These are phyloP conservation scores for Danio kyathit DNA, from an alignment of 2,797 vertebrate genomes.

Conservation along the genomic window DNA sequence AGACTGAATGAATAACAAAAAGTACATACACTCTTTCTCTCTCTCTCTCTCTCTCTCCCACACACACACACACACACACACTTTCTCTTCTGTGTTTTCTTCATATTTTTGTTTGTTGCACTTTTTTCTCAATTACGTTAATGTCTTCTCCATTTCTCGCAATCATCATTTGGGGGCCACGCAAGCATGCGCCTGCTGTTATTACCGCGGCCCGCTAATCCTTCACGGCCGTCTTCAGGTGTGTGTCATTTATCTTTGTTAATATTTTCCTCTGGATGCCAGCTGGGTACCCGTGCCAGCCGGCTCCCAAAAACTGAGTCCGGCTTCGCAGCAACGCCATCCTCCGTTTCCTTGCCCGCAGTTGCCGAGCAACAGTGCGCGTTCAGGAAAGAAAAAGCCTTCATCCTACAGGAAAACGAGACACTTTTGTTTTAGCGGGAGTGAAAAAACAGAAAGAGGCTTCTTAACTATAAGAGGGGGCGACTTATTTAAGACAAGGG, in stretches of 20 bases:
- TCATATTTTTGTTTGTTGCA: slow-evolving; percentile 53
- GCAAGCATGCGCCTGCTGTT: slow-evolving; percentile 65
- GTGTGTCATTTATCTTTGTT: slow-evolving; percentile 82
- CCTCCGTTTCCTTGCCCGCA: slow-evolving; percentile 17
- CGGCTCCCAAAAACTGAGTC: slow-evolving; percentile 64
- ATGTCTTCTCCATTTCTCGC: slow-evolving; percentile 63
- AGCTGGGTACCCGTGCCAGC: slow-evolving; percentile 79
- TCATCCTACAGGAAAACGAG: slow-evolving; percentile 75
- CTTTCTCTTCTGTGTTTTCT: neutral
- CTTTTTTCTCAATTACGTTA: slow-evolving; percentile 65
- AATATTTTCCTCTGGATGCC: slow-evolving; percentile 78
- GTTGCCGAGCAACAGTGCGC: slow-evolving; percentile 75
- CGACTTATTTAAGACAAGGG: slow-evolving; percentile 95
- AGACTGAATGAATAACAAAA: no score
- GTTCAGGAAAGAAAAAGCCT: slow-evolving; percentile 55
- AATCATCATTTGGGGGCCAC: slow-evolving; percentile 67
- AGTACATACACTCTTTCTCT: no score
- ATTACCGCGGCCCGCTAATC: slow-evolving; percentile 64
- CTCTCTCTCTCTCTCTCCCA: no score
- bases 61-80: no score
- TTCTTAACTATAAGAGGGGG: slow-evolving; percentile 66
- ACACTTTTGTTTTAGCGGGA: slow-evolving; percentile 82
- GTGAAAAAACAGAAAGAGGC: slow-evolving; percentile 48
- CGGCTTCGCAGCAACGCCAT: no score
- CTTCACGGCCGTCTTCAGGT: slow-evolving; percentile 66